phyloP scores from a whole-genome alignment of 2,888 invertebrate genomes.

The Keiferia lycopersicella region DNA sequence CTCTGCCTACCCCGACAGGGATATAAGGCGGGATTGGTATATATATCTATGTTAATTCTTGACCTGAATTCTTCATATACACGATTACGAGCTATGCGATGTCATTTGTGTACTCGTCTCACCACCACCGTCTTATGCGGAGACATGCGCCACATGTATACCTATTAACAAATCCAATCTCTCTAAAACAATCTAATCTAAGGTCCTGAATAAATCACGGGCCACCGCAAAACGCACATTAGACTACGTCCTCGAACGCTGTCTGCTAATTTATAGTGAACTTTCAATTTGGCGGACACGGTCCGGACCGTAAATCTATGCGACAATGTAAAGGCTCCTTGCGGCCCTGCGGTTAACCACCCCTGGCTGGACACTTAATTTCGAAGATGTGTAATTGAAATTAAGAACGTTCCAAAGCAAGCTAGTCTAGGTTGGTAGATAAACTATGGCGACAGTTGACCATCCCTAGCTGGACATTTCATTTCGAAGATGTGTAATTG shows the following conservation, averaged over 20 bases:
- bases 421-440: not conserved
- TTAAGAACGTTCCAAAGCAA: constrained; percentile 25
- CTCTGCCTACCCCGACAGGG: too few relatives aligned
- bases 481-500: constrained; percentile 19
- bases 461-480: not conserved
- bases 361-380: constrained; percentile 40
- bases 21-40: too few relatives aligned
- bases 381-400: constrained; percentile 21
- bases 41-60: too few relatives aligned
- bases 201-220: constrained; percentile 22
- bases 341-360: constrained; percentile 51
- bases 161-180: not conserved
- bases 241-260: constrained; percentile 40
- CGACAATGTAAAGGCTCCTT: constrained; percentile 70
- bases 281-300: constrained; percentile 76
- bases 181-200: constrained; percentile 11
- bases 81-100: too few relatives aligned
- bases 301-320: constrained; percentile 66
- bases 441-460: not conserved
- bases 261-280: constrained; percentile 70
- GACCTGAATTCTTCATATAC: too few relatives aligned
- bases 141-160: too few relatives aligned
- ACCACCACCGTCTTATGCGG: too few relatives aligned
- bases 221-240: constrained; percentile 33
- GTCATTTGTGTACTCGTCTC: too few relatives aligned